Base-by-base conservation (phyloP, 2,888 invertebrate species). In the Horisme vitalbata region DNA sequence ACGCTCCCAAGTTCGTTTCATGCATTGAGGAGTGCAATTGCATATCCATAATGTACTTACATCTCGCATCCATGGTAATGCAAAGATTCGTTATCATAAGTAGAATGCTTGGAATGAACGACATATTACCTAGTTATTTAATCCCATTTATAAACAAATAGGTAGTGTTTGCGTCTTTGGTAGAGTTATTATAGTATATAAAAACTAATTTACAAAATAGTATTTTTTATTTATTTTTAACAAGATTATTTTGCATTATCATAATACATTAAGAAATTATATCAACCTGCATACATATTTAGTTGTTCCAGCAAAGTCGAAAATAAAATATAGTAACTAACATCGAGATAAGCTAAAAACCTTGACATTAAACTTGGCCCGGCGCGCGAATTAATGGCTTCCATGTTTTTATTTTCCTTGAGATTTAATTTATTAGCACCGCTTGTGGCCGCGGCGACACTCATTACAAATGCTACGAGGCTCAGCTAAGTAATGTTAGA, bases 281-380 rank as follows among this genome's bases (percentile, higher is more conserved):
- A 74, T 76, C 65, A 78, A 77, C 79, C 74, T 69, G 71, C 74
- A 78, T 78, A 71, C 72, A 75, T 78, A 71, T 72, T 75, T 77
- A 81, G 82, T 79, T 82, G 79, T 71, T 68, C 68, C 67, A 74
- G 79, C 76, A 72, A 75, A n/a, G n/a, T n/a, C 76, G 71, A 71
- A 79, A 81, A 82, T 84, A 83, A 79, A 81, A 83, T 79, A 78
- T 75, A n/a, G n/a, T 78, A 79, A 81, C 81, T 84, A 86, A 85
- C 81, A 82, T 81, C 81, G 81, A 81, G 88, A 87, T 88, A 87
- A 86, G 78, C 75, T 80, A 78, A 82, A 72, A 87, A 83, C 89
- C 89, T 89, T 89, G 89, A 89, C 89, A 89, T 89, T 89, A 86
- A 88, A 88, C 88, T 88, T 88, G 88, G 85, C 86, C 83, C 79